A percentile compares a stretch with the other conserved stretches of the same genome.
Evolutionary conservation across 2,888 invertebrate species (phyloP).

Genomic region (Tricholauxania praeusta): DNA sequence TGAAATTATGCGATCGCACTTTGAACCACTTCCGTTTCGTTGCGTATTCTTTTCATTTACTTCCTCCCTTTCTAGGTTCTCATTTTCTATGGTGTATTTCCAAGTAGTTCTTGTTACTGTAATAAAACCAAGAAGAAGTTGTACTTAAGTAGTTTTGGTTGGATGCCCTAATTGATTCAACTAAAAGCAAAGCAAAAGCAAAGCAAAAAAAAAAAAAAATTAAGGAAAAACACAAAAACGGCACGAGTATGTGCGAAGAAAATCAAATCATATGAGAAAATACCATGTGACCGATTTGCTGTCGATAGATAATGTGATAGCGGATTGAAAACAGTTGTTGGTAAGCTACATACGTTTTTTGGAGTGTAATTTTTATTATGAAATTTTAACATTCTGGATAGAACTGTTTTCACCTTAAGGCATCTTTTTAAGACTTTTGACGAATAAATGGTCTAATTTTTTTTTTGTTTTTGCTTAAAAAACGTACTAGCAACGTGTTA

Average conservation of each 20-base stretch:
- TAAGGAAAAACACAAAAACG: neutral
- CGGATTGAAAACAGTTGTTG: too few species aligned
- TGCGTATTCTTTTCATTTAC: neutral
- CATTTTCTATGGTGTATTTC: neutral
- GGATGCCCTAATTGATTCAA: conserved; percentile 13
- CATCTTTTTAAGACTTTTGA: too few species aligned
- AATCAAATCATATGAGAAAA: neutral
- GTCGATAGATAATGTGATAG: too few species aligned
- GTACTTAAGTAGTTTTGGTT: neutral
- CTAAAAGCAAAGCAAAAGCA: conserved; percentile 6
- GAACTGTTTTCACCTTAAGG: too few species aligned
- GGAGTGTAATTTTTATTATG: too few species aligned
- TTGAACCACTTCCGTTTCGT: conserved; percentile 11
- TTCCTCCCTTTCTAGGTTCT: neutral
- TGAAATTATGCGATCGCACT: conserved; percentile 23
- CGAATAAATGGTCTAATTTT: too few species aligned
- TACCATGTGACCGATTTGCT: too few species aligned
- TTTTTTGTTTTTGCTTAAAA: too few species aligned
- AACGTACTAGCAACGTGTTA: too few species aligned
- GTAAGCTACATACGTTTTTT: too few species aligned
- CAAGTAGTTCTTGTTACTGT: conserved; percentile 3
- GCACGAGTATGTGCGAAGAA: neutral
- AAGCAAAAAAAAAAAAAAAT: conserved; percentile 3
- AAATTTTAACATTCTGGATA: too few species aligned
- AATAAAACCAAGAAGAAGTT: neutral